phyloP scores from a whole-genome alignment of 1,140 invertebrate species.

The Magallana angulata region DNA sequence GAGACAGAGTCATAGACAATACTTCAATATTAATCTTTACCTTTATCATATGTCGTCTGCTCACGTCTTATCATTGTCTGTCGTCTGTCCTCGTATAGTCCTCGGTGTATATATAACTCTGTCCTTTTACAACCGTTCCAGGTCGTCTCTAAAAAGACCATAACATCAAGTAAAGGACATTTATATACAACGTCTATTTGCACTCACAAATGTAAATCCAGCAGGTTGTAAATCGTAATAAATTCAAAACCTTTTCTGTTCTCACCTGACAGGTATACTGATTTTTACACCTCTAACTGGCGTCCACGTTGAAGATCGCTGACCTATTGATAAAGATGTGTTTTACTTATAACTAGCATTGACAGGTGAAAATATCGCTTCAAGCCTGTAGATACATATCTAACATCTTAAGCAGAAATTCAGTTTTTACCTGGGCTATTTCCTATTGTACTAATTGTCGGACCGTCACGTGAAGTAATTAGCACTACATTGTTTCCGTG shows the following conservation, averaged over 20 bases:
- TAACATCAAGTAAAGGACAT: not conserved
- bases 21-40: no score
- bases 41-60: not conserved
- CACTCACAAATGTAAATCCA: not conserved
- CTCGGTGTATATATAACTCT: not conserved
- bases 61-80: not conserved
- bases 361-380: constrained; percentile 16
- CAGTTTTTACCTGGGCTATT: not conserved
- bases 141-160: not conserved
- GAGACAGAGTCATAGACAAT: no score
- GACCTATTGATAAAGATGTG: constrained; percentile 31
- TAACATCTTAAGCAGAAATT: not conserved
- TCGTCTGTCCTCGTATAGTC: no score
- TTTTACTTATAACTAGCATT: constrained; percentile 20
- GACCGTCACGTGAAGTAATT: not conserved
- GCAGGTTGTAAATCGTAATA: constrained; percentile 7
- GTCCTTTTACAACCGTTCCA: not conserved
- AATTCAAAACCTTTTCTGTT: not conserved
- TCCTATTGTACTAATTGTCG: not conserved
- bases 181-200: not conserved
- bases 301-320: constrained; percentile 17
- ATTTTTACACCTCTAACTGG: not conserved
- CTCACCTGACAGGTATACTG: not conserved
- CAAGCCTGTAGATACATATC: constrained; percentile 28
- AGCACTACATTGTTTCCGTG: not conserved